These are phyloP conservation scores for Dipodomys spectabilis DNA, from an alignment of 2,113 vertebrate genomes.

Conservation along the genomic window DNA sequence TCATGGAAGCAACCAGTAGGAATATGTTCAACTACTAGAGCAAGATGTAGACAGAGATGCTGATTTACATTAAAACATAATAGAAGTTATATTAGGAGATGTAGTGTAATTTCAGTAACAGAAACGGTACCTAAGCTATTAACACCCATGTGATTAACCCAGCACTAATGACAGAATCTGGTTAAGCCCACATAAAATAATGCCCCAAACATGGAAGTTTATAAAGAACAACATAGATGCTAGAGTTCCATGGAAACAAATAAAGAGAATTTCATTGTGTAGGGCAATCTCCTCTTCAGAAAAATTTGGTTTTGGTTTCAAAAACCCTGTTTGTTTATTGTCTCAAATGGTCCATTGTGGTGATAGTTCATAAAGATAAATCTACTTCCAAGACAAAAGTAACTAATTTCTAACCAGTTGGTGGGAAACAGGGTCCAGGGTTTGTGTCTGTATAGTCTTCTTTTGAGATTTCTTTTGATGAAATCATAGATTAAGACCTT, in stretches of 20 bases:
- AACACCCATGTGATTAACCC: background rate
- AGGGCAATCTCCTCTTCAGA: background rate
- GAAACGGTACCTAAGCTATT: rapidly evolving
- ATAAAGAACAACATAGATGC: background rate
- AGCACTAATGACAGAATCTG: no score
- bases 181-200: background rate
- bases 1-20: background rate
- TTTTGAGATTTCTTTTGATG: background rate
- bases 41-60: background rate
- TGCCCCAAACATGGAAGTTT: background rate
- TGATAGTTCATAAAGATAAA: background rate
- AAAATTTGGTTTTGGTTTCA: background rate
- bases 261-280: background rate
- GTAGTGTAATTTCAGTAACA: background rate
- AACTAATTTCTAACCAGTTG: background rate
- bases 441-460: background rate
- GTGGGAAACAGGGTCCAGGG: background rate
- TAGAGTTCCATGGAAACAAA: background rate
- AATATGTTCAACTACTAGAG: background rate
- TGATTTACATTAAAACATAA: background rate
- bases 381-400: background rate
- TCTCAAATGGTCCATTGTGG: background rate
- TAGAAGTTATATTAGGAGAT: background rate
- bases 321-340: background rate
- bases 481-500: background rate